Evolutionary conservation across 2,888 invertebrate genomes (phyloP).

Genomic region (Biston betularia): DNA sequence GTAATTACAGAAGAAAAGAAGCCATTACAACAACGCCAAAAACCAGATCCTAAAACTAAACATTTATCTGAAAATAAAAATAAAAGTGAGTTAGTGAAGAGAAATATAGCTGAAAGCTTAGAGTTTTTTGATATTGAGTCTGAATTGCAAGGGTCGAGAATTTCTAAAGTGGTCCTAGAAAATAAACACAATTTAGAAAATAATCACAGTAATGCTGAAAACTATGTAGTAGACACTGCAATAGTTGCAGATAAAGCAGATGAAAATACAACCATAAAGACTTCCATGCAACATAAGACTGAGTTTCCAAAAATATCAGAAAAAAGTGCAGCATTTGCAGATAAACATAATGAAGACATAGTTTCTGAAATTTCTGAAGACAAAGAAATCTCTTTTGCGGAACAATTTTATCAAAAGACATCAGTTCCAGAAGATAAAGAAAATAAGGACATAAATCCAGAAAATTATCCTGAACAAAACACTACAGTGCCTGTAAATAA

Average conservation of each 20-base stretch:
- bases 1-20: conserved; percentile 9
- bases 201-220: background rate
- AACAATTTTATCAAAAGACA: background rate
- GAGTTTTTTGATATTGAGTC: conserved; percentile 55
- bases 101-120: conserved; percentile 4
- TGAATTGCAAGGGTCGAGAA: conserved; percentile 53
- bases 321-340: background rate
- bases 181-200: background rate
- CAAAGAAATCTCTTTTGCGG: background rate
- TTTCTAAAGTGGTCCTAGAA: conserved; percentile 42
- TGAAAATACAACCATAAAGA: background rate
- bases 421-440: background rate
- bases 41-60: conserved; percentile 12
- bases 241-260: background rate
- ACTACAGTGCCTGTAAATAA: background rate
- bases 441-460: background rate
- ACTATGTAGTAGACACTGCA: background rate
- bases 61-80: background rate
- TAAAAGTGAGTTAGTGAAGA: conserved; percentile 1
- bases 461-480: background rate
- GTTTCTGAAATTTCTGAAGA: background rate
- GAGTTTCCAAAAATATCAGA: background rate
- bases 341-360: background rate
- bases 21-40: conserved; percentile 8
- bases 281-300: background rate